These are phyloP conservation scores for Cuniculus paca DNA, from an alignment of 2,797 vertebrate species.

Conservation along the genomic window DNA sequence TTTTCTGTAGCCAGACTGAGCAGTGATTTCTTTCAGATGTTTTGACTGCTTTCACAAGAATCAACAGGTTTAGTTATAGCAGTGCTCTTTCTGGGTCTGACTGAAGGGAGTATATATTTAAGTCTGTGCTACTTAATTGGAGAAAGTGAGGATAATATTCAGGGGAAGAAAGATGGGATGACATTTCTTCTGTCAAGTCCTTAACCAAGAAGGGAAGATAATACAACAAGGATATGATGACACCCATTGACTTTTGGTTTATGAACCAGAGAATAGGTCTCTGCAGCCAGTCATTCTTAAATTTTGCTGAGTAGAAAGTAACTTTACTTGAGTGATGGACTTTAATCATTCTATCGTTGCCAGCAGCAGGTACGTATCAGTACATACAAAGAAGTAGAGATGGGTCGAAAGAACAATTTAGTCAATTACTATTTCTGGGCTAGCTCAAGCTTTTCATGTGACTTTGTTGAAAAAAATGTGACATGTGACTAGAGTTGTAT, in stretches of 20 bases:
- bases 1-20: background rate
- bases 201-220: background rate
- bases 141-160: background rate
- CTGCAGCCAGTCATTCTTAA: background rate
- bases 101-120: background rate
- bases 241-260: background rate
- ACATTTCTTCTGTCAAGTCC: background rate
- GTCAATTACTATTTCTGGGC: background rate
- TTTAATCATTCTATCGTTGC: background rate
- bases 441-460: background rate
- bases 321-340: background rate
- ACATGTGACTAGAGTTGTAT: background rate
- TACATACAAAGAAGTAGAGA: background rate
- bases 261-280: background rate
- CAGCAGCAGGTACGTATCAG: background rate
- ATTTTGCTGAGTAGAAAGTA: background rate
- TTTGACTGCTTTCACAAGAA: background rate
- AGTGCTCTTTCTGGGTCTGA: background rate
- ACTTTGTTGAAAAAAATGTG: background rate
- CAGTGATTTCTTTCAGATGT: background rate
- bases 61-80: background rate
- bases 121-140: background rate
- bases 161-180: background rate
- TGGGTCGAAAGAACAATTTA: background rate
- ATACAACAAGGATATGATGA: no score